Percentiles rank a stretch among this genome's conserved stretches.
These are phyloP conservation scores for Syngnathus typhle DNA, from an alignment of 2,113 vertebrate species.

Conservation along the genomic window DNA sequence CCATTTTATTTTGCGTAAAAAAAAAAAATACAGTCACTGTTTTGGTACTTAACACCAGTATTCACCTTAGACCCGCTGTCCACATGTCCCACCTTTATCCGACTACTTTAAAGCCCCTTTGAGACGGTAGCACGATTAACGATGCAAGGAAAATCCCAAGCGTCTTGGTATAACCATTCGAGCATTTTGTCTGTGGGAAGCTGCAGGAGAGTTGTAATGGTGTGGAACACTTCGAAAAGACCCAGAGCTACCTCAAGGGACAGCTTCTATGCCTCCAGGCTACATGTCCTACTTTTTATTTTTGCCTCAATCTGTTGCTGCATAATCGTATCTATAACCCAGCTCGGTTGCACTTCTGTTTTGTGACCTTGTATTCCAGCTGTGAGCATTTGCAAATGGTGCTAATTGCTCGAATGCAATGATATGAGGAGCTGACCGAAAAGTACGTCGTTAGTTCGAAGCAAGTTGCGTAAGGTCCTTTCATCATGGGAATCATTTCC, in stretches of 20 bases:
- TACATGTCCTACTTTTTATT: constrained; percentile 37
- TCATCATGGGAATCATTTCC: constrained; percentile 70
- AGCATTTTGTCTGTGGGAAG: constrained; percentile 42
- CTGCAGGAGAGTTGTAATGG: constrained; percentile 51
- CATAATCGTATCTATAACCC: constrained; percentile 9
- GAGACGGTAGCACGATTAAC: constrained; percentile 43
- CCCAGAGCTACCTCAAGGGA: constrained; percentile 34
- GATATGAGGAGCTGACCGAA: too few species aligned
- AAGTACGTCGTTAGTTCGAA: too few species aligned
- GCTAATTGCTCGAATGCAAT: not conserved
- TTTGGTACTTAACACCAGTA: constrained; percentile 1
- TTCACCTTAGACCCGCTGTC: constrained; percentile 14
- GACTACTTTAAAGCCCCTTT: constrained; percentile 24
- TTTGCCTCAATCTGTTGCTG: constrained; percentile 16
- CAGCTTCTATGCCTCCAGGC: constrained; percentile 33
- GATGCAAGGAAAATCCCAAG: constrained; percentile 50
- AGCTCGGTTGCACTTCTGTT: not conserved
- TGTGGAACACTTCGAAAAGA: constrained; percentile 44
- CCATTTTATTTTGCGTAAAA: not conserved
- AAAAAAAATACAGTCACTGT: not conserved
- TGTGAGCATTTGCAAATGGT: not conserved
- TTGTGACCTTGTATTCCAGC: not conserved
- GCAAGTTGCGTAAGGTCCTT: constrained; percentile 9
- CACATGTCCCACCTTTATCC: constrained; percentile 16
- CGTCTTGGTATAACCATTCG: constrained; percentile 55